Conservation (phyloP, 92 coral and sea anemone species). For the Micromussa lordhowensis region DNA sequence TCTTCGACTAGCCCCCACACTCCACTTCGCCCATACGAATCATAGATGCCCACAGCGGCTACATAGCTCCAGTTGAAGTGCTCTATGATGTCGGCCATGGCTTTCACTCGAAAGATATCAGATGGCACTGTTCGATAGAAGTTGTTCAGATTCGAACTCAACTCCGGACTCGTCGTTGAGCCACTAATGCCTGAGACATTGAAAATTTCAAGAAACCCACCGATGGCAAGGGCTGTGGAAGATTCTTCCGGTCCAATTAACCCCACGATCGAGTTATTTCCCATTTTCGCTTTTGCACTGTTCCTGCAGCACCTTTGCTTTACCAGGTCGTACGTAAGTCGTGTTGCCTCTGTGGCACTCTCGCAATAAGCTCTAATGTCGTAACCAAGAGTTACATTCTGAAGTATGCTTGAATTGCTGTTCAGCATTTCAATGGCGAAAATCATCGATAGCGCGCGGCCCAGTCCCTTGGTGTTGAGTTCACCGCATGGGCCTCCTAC, state of each 20-base stretch:
- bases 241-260: neutral
- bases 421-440: slow-evolving; percentile 78
- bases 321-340: neutral
- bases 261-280: neutral
- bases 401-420: slow-evolving; percentile 59
- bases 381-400: slow-evolving; percentile 80
- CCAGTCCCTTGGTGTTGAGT: slow-evolving; percentile 72
- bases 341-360: neutral
- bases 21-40: slow-evolving; percentile 17
- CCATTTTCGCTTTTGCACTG: neutral
- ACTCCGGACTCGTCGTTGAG: slow-evolving; percentile 1
- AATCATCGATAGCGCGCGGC: slow-evolving; percentile 84
- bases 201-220: neutral
- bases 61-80: slow-evolving; percentile 21
- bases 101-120: slow-evolving; percentile 9
- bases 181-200: neutral
- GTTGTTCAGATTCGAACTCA: slow-evolving; percentile 4
- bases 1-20: neutral
- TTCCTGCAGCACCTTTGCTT: neutral
- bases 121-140: slow-evolving; percentile 15
- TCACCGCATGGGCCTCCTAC: slow-evolving; percentile 40
- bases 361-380: slow-evolving; percentile 5
- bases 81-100: slow-evolving; percentile 22
- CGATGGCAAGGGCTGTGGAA: neutral
- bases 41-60: slow-evolving; percentile 20